Percentiles rank a stretch among this genome's conserved stretches.
These are phyloP conservation scores for Mastomys coucha DNA, from an alignment of 2,113 vertebrate species.

Conservation along the genomic window DNA sequence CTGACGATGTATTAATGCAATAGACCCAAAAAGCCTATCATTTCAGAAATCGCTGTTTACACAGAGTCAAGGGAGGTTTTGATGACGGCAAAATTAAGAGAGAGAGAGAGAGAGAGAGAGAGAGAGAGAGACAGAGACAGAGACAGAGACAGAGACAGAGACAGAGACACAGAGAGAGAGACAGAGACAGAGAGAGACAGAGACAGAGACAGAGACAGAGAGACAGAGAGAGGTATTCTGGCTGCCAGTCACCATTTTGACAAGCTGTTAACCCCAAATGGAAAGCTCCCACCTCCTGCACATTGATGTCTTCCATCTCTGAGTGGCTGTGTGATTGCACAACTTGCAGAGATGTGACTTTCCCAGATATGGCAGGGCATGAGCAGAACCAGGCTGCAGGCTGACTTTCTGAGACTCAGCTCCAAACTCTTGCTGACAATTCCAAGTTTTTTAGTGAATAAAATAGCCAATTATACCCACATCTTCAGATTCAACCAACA, in stretches of 20 bases:
- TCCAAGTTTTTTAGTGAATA: neutral
- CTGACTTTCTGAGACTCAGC: neutral
- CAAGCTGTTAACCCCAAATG: slow-evolving; percentile 63
- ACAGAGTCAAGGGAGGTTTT: slow-evolving; percentile 70
- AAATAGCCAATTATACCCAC: neutral
- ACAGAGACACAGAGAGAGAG: neutral
- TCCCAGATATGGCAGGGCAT: neutral
- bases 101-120: slow-evolving; percentile 43
- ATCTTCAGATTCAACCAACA: neutral
- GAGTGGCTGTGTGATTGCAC: neutral
- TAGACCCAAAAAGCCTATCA: slow-evolving; percentile 85
- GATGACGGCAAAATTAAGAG: slow-evolving; percentile 64
- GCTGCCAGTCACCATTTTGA: slow-evolving; percentile 62
- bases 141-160: neutral
- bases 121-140: slow-evolving; percentile 45
- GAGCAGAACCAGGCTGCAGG: neutral
- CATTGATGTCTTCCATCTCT: neutral
- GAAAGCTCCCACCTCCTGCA: neutral
- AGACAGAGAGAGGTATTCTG: slow-evolving; percentile 22
- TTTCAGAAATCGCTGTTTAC: slow-evolving; percentile 81
- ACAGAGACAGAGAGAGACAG: slow-evolving; percentile 26
- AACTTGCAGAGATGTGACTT: neutral
- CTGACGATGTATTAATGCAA: slow-evolving; percentile 82
- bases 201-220: neutral
- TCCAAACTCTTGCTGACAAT: neutral